Conservation (phyloP, 2,797 vertebrate species). For the Rhabdomys pumilio region DNA sequence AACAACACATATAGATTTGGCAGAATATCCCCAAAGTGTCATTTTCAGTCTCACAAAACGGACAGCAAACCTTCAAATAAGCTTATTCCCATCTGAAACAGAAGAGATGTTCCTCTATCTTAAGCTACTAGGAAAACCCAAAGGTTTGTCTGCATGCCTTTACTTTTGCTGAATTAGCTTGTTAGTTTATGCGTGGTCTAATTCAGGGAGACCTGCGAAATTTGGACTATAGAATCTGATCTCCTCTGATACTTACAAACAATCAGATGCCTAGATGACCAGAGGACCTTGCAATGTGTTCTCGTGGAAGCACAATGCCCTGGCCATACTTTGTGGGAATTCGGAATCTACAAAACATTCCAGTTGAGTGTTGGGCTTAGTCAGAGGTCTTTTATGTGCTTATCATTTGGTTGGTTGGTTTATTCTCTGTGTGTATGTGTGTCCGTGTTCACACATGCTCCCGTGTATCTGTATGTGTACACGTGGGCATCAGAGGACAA, state of each 20-base stretch:
- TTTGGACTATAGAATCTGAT: not conserved
- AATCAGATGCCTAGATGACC: not conserved
- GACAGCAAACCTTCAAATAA: not conserved
- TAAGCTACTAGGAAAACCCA: not conserved
- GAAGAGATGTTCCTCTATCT: not conserved
- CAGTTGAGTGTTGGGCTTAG: not conserved
- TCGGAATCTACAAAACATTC: conserved; percentile 43
- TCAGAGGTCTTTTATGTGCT: not conserved
- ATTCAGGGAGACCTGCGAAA: not conserved
- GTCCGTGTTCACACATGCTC: not conserved
- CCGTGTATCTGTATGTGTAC: not conserved
- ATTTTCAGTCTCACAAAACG: conserved; percentile 39
- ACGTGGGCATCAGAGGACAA: not conserved
- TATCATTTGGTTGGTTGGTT: not conserved
- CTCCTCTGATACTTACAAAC: conserved; percentile 26
- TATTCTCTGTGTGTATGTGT: not conserved
- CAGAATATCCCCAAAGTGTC: not conserved
- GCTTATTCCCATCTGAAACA: not conserved
- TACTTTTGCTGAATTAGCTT: conserved; percentile 13
- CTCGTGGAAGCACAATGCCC: not conserved
- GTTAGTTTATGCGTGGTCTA: not conserved
- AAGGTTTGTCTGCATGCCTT: conserved; percentile 21
- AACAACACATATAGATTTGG: not conserved
- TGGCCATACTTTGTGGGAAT: not conserved
- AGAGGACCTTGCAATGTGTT: not conserved